Base-by-base conservation (phyloP, 2,113 vertebrate species). In the Daboia siamensis region DNA sequence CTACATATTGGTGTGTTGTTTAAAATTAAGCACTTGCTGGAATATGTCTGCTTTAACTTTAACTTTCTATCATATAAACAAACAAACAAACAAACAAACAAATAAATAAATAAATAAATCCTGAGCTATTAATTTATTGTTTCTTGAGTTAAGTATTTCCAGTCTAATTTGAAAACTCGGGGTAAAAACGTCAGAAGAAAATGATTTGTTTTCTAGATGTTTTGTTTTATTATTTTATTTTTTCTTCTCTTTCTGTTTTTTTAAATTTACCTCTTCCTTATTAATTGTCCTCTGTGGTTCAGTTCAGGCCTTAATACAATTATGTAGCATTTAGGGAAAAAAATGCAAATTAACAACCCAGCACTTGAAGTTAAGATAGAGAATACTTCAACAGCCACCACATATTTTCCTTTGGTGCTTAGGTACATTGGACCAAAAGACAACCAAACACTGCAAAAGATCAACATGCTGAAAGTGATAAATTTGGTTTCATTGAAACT, bases 401-500 rank as follows among this genome's bases (percentile, higher is more conserved):
- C 48, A 46, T 90, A 90, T 90, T 90, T 74, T 39, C 69, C 69
- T 39, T 74, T 74, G n/a, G 69, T 39, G 13, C 69, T 74, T 5
- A 74, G 13, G 69, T 74, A 74, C 69, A 74, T 74, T 74, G 69
- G 69, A 39, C 13, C 69, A 33, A 74, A 74, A 33, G 69, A 74
- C n/a, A 74, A 17, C 69, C n/a, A 74, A 74, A 74, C 29, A 33
- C 69, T 74, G 69, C 69, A 74, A 74, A 74, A 74, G 5, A 74
- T 3, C 69, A 74, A 74, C 69, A 74, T 33, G 69, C 69, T 74
- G 69, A 74, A 39, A 0, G 90, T 90, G 4, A 90, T 84, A 12
- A 90, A 90, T 8, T 90, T 90, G 21, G 90, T 51, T 44, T 90
- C 90, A 84, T 90, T 90, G 33, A 90, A 90, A 55, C 51, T 90